Percentiles rank a stretch among this genome's conserved stretches.
These are phyloP conservation scores for Tillus elongatus DNA, from an alignment of 2,888 invertebrate species.

Conservation along the genomic window DNA sequence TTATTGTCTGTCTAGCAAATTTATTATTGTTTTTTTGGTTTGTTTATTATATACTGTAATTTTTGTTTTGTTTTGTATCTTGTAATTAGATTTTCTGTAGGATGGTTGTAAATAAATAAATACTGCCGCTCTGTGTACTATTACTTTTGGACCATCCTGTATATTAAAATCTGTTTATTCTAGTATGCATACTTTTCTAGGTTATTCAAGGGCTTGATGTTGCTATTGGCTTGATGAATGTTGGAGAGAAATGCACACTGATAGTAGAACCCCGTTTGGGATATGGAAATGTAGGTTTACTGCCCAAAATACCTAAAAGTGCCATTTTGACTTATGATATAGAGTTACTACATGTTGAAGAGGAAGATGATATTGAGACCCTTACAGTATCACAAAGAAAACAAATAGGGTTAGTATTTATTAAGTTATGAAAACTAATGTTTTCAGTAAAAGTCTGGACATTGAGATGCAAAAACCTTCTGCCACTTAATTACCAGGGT, in stretches of 20 bases:
- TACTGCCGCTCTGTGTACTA: too few relatives aligned
- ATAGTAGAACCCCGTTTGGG: conserved; percentile 71
- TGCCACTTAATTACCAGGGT: too few relatives aligned
- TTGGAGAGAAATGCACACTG: conserved; percentile 67
- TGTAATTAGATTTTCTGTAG: too few relatives aligned
- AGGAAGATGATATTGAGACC: conserved; percentile 59
- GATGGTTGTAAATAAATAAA: too few relatives aligned
- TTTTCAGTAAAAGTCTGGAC: too few relatives aligned
- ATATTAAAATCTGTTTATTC: too few relatives aligned
- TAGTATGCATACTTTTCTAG: conserved; percentile 37
- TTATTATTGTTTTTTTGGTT: too few relatives aligned
- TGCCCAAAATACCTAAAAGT: conserved; percentile 58
- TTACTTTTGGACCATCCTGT: too few relatives aligned
- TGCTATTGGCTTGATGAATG: conserved; percentile 75
- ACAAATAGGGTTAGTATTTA: conserved; percentile 58
- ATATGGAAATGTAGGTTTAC: conserved; percentile 65
- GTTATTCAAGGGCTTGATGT: conserved; percentile 76
- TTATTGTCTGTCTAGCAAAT: too few relatives aligned
- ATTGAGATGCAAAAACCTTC: too few relatives aligned
- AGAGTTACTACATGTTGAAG: conserved; percentile 58
- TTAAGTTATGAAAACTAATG: conserved; percentile 1
- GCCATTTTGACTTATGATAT: conserved; percentile 60
- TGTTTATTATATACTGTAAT: too few relatives aligned
- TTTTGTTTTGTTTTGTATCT: too few relatives aligned
- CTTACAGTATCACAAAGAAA: conserved; percentile 59